phyloP scores from a whole-genome alignment of 2,797 vertebrate genomes.

The Schizopygopsis pylzovi region DNA sequence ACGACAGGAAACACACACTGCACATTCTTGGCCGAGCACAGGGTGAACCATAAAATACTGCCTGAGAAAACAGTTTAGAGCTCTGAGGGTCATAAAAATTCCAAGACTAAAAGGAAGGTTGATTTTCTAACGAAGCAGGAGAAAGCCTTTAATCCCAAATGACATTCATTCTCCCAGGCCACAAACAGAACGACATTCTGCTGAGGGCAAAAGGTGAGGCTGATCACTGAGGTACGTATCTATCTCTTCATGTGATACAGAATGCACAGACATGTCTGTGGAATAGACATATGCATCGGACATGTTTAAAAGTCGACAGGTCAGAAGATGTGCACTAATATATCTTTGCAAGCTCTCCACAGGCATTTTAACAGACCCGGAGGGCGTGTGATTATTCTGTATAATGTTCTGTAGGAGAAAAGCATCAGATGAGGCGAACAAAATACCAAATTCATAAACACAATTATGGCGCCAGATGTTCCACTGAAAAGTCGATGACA shows the following conservation, averaged over 20 bases:
- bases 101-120: constrained; percentile 17
- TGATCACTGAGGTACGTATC: background rate
- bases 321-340: background rate
- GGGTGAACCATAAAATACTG: constrained; percentile 25
- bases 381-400: constrained; percentile 13
- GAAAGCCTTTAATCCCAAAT: background rate
- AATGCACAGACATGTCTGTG: background rate
- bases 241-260: background rate
- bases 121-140: constrained; percentile 14
- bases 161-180: constrained; percentile 12
- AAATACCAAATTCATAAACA: constrained; percentile 8
- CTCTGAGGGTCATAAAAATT: constrained; percentile 38
- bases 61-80: constrained; percentile 40
- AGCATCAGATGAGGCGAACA: constrained; percentile 1
- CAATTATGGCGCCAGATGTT: constrained; percentile 2
- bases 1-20: constrained; percentile 34
- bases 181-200: background rate
- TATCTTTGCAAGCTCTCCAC: constrained; percentile 3
- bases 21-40: constrained; percentile 41
- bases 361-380: constrained; percentile 29
- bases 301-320: constrained; percentile 15
- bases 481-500: background rate
- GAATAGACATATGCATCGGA: background rate
- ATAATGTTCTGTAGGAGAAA: constrained; percentile 1
- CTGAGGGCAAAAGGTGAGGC: background rate